Conservation (phyloP, 1,140 invertebrate species). For the Cataglyphis hispanica region DNA sequence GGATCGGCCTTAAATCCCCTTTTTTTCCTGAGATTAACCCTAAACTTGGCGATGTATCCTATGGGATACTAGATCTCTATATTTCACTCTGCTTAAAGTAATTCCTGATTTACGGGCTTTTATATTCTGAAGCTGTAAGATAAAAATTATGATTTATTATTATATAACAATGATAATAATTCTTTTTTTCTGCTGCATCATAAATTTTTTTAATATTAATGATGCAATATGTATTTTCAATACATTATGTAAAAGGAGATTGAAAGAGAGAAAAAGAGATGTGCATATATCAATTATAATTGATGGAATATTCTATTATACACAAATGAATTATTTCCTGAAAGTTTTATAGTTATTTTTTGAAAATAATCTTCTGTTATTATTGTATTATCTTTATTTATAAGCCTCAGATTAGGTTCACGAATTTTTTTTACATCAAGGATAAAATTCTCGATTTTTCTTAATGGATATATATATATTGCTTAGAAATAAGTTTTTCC, state of each 20-base stretch:
- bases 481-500: neutral
- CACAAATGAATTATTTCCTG: no score
- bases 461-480: neutral
- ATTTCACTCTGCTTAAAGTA: neutral
- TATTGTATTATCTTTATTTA: neutral
- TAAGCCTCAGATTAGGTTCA: neutral
- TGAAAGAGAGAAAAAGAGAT: neutral
- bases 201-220: conserved; percentile 9
- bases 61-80: conserved; percentile 4
- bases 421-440: neutral
- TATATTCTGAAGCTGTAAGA: neutral
- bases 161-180: neutral
- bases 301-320: conserved; percentile 9
- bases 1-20: conserved; percentile 38
- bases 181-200: neutral
- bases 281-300: neutral
- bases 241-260: neutral
- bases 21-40: conserved; percentile 33
- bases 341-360: neutral
- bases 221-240: neutral
- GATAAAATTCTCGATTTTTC: neutral
- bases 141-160: conserved; percentile 4
- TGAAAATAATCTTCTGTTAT: neutral
- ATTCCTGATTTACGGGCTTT: conserved; percentile 6
- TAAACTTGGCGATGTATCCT: conserved; percentile 35